Conservation (phyloP, 2,797 vertebrate species). For the Peromyscus nudipes region DNA sequence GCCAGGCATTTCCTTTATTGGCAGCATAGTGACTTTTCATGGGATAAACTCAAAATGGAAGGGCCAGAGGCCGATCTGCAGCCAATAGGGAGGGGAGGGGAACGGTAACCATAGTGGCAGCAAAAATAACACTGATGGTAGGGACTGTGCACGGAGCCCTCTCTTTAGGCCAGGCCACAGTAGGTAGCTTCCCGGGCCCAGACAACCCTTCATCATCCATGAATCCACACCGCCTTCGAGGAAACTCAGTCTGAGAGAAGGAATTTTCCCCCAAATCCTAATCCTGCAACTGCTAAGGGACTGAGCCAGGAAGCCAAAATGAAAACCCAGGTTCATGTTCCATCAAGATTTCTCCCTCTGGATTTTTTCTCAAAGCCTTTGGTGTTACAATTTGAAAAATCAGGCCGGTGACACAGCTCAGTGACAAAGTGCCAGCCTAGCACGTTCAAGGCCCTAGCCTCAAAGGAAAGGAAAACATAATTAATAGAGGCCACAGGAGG, state of each 20-base stretch:
- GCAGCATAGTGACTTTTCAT: slow-evolving; percentile 64
- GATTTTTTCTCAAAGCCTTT: slow-evolving; percentile 32
- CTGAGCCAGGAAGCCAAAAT: slow-evolving; percentile 36
- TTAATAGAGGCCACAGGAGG: not conserved
- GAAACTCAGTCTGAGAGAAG: not conserved
- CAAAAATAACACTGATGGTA: not conserved
- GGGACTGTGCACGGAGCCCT: not conserved
- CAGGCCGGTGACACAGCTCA: not conserved
- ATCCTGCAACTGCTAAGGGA: slow-evolving; percentile 12
- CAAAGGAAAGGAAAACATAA: not conserved
- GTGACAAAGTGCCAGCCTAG: not conserved
- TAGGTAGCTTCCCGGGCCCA: not conserved
- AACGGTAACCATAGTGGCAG: slow-evolving; percentile 25
- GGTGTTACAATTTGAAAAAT: not conserved
- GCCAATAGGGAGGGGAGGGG: not conserved
- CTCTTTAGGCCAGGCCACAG: not conserved
- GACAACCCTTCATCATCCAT: not conserved
- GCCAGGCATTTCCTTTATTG: slow-evolving; percentile 70
- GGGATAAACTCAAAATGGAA: slow-evolving; percentile 55
- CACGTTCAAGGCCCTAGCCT: not conserved
- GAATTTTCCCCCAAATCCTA: slow-evolving; percentile 38
- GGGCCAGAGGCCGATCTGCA: slow-evolving; percentile 48
- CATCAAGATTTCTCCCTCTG: not conserved
- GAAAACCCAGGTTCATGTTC: not conserved
- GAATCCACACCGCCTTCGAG: not conserved